Evolutionary conservation across 1,140 invertebrate species (phyloP).

Genomic region (Lethrus apterus): DNA sequence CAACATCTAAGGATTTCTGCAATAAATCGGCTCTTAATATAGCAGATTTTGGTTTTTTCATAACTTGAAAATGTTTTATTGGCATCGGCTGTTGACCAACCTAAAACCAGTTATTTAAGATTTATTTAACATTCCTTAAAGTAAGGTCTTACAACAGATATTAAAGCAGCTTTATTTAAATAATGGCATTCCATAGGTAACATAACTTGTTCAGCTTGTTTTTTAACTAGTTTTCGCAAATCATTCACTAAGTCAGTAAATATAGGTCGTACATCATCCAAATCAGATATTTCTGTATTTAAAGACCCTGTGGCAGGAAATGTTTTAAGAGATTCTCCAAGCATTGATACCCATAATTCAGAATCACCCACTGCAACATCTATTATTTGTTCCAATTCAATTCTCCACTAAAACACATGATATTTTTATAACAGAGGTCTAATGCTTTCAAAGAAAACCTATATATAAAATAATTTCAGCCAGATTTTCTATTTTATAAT

Average conservation of each 20-base stretch:
- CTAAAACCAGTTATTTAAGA: constrained; percentile 27
- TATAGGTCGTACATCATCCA: constrained; percentile 80
- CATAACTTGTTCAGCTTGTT: constrained; percentile 79
- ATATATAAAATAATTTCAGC: too few species aligned
- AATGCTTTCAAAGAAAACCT: constrained; percentile 5
- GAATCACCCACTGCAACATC: constrained; percentile 84
- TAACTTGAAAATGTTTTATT: constrained; percentile 88
- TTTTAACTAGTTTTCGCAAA: constrained; percentile 75
- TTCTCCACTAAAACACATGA: constrained; percentile 68
- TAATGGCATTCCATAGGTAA: constrained; percentile 94
- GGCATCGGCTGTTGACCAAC: constrained; percentile 57
- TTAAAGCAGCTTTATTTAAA: constrained; percentile 87
- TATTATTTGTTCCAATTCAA: constrained; percentile 88
- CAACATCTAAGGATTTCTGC: constrained; percentile 84
- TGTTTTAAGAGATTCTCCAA: constrained; percentile 90
- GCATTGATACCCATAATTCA: constrained; percentile 94
- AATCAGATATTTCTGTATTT: constrained; percentile 76
- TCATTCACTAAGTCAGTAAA: constrained; percentile 87
- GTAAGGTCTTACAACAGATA: constrained; percentile 64
- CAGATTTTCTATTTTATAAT: too few species aligned
- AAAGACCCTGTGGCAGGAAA: constrained; percentile 82
- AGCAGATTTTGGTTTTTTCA: constrained; percentile 92
- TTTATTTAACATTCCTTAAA: not conserved
- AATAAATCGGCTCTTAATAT: constrained; percentile 80
- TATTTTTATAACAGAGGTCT: not conserved